phyloP scores from a whole-genome alignment of 1,140 invertebrate species.

The Copidosoma floridanum region DNA sequence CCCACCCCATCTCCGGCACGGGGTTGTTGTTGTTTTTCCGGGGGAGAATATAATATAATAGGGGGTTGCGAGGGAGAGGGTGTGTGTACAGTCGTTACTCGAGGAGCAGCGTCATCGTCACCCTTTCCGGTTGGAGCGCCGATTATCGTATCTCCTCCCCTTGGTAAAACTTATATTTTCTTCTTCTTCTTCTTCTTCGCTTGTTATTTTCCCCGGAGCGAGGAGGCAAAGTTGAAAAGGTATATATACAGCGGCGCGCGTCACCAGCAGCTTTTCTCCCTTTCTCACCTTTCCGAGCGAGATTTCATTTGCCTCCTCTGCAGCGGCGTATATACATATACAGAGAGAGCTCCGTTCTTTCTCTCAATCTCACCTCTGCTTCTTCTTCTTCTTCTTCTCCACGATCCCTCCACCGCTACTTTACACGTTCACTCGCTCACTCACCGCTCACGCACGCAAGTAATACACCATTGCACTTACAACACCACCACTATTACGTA shows the following conservation, averaged over 20 bases:
- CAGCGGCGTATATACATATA: no score
- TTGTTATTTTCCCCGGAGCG: neutral
- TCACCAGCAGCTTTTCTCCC: slow-evolving; percentile 9
- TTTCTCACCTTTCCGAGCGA: neutral
- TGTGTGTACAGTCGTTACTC: no score
- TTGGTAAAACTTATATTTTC: no score
- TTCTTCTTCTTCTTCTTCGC: neutral
- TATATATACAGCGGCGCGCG: neutral
- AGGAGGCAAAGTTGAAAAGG: neutral
- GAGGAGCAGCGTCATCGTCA: no score
- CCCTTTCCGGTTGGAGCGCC: no score
- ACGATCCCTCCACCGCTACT: neutral
- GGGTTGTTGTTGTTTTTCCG: no score
- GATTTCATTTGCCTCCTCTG: slow-evolving; percentile 11
- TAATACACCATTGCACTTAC: neutral
- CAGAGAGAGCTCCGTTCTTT: no score
- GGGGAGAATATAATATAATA: no score
- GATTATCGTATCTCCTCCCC: no score
- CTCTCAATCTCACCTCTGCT: neutral
- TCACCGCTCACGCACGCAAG: neutral
- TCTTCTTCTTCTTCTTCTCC: neutral
- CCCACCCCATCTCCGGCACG: no score
- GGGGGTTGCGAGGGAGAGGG: no score
- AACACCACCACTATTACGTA: no score
- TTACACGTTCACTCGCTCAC: neutral